These are phyloP conservation scores for Genyomyrus donnyi DNA, from an alignment of 2,113 vertebrate genomes.

Conservation along the genomic window DNA sequence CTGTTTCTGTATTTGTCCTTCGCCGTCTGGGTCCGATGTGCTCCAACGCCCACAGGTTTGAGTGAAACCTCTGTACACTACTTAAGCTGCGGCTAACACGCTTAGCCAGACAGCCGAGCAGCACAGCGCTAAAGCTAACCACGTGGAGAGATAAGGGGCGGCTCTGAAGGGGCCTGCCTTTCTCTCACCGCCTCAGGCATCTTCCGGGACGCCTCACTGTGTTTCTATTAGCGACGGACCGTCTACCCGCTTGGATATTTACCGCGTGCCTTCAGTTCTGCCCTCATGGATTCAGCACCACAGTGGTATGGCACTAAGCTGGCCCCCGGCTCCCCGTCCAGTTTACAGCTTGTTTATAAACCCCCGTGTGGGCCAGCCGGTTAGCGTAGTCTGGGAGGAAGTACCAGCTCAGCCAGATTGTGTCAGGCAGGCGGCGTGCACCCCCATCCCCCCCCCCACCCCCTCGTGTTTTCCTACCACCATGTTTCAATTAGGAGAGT, in stretches of 20 bases:
- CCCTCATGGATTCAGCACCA: not conserved
- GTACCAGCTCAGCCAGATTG: not conserved
- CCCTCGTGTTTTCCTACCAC: constrained; percentile 14
- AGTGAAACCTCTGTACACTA: not conserved
- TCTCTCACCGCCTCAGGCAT: not conserved
- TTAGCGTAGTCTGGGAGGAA: not conserved
- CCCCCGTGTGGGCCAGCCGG: not conserved
- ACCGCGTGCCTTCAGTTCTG: not conserved
- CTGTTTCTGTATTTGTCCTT: not conserved
- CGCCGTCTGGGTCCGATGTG: not conserved
- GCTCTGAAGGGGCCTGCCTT: not conserved
- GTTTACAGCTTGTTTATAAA: not conserved
- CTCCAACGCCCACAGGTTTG: not conserved
- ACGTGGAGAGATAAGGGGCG: not conserved
- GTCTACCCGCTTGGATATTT: not conserved
- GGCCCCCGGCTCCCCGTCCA: not conserved
- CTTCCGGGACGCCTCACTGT: not conserved
- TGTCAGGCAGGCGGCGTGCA: not conserved
- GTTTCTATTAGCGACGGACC: not conserved
- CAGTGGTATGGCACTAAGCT: not conserved
- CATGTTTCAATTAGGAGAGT: constrained; percentile 17
- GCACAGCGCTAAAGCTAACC: not conserved
- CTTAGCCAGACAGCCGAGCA: not conserved
- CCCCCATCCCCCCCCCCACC: not conserved
- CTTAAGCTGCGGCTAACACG: not conserved